Base-by-base conservation (phyloP, 2,113 vertebrate species). In the Scomber japonicus region DNA sequence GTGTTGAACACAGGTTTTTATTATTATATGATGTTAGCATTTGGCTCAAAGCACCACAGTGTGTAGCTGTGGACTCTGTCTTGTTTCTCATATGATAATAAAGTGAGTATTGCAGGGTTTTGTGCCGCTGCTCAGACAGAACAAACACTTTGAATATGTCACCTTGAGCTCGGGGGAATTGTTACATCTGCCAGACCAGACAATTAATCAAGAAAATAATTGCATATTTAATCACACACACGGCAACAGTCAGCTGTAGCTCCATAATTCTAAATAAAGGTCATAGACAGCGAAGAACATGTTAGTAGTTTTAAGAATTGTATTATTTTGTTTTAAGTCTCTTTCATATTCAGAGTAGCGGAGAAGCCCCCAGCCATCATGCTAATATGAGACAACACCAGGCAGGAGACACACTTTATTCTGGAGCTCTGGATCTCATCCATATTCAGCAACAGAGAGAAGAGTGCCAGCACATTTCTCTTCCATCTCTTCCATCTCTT, bases 361-460 rank as follows among this genome's bases (percentile, higher is more conserved):
- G 13, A 49, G 59, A 48, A 75, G 80, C 72, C 70, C 30, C 46
- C 15, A 79, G 70, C 64, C 53, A 40, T 57, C 57, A 74, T 84
- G 80, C 50, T 76, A 82, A 80, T 76, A 30, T 50, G 45, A 51
- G 61, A 59, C 40, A 62, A 48, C 48, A 50, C 66, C 66, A 50
- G 68, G 67, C 53, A 50, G 66, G 59, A 67, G 71, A 56, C 60
- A 31, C 53, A 71, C 51, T 67, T 78, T 69, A 69, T 81, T 68
- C 62, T 67, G 55, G 21, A 31, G 8, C 53, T 71, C 16, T 84
- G 71, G 66, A 71, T 59, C 69, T 81, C 78, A 75, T 88, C 71
- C 82, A 84, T 76, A 82, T 82, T 82, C 70, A 78, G 61, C 65
- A 55, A 24, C 68, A 72, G 65, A 27, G 24, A 27, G 24, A 27